Evolutionary conservation across 2,113 vertebrate species (phyloP), one percentile per base, ranked within the genome.

Genomic region (Gallinago undulata): DNA sequence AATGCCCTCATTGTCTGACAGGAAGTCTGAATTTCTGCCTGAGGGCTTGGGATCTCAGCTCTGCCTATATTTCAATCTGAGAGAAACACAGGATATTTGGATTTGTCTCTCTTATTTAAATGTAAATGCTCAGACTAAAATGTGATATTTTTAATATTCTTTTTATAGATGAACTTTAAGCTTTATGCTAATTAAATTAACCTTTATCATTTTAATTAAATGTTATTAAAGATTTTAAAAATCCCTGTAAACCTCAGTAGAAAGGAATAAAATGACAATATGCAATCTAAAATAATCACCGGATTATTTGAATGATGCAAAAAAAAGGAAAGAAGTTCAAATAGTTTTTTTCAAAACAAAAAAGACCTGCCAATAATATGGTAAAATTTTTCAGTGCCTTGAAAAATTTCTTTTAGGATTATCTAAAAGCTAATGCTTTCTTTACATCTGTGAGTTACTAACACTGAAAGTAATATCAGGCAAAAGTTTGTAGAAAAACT

Each of bases 121-220:
- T 43, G 39, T 33, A 84, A 90, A 91, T 85, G 10, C 6, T 41
- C 11, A 53, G 21, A 51, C 7, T 60, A 56, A 84, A 84, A 82
- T 21, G 1, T 50, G n/a, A 1, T 67, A 19, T 53, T 93, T 94
- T 37, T 57, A 81, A 67, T 59, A n/a, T 5, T 5, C 10, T 3
- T 94, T 93, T 84, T 56, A 82, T 68, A 75, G 5, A 72, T 2
- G 41, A 89, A 60, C 12, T 72, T 89, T 57, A 84, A 72, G 31
- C 4, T 50, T 84, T 82, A 91, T 91, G 69, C 7, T 75, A 95
- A 84, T 93, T 75, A 91, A 89, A 93, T 89, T 75, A 93, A 41
- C 37, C 10, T 78, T 84, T 79, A 7, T 55, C 1, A 37, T 82
- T 83, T 84, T 89, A 84, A 93, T 93, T 87, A 59, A 89, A 89